Percentiles rank a stretch among this genome's conserved stretches.
Evolutionary conservation across 2,113 vertebrate genomes (phyloP).

Genomic region (Fregetta grallaria): DNA sequence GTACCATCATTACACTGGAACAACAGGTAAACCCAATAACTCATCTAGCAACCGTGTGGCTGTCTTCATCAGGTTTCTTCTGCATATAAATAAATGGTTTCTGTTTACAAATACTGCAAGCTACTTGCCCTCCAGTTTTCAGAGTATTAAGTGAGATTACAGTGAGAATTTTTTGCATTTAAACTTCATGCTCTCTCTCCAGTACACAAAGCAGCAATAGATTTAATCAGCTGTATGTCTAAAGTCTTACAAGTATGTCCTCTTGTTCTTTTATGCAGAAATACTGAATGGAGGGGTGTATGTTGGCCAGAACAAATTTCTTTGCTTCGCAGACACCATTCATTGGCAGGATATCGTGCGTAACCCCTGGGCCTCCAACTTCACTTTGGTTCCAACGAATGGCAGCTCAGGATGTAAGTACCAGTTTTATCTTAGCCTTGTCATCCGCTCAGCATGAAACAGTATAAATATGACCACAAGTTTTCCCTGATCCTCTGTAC

Average conservation of each 20-base stretch:
- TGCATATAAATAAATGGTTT: neutral
- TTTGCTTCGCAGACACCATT: constrained; percentile 94
- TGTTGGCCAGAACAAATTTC: constrained; percentile 95
- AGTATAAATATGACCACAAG: neutral
- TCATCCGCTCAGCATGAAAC: neutral
- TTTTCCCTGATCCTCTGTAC: neutral
- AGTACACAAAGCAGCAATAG: neutral
- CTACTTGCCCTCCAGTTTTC: neutral
- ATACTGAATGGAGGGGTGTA: constrained; percentile 95
- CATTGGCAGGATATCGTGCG: constrained; percentile 96
- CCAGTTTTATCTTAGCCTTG: neutral
- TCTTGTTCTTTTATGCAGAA: constrained; percentile 76
- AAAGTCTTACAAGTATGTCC: neutral
- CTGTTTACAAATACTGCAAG: neutral
- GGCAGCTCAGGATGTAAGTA: constrained; percentile 94
- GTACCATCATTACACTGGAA: neutral
- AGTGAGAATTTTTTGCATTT: neutral
- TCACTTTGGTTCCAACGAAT: constrained; percentile 91
- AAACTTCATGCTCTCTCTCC: neutral
- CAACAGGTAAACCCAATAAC: neutral
- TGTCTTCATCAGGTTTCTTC: neutral
- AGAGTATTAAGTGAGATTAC: neutral
- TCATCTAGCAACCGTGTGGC: neutral
- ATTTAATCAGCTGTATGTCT: neutral
- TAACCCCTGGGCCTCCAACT: constrained; percentile 87